phyloP scores from a whole-genome alignment of 2,113 vertebrate species.

The Antennarius striatus region DNA sequence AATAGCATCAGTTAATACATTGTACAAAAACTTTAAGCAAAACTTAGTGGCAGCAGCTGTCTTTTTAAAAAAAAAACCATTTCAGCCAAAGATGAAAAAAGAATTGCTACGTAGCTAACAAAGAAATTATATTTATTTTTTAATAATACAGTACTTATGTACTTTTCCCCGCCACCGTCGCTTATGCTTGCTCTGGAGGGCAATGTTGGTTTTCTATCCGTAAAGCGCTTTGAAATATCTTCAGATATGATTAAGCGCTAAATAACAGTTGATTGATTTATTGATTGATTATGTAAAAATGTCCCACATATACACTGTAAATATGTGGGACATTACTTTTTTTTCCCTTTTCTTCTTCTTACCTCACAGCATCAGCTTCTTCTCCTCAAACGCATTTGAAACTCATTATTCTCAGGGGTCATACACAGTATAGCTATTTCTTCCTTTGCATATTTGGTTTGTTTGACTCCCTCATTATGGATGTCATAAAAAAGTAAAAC shows the following conservation, averaged over 20 bases:
- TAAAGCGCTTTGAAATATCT: too few relatives aligned
- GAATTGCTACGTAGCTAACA: slow-evolving; percentile 8
- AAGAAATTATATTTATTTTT: not conserved
- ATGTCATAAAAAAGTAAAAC: slow-evolving; percentile 12
- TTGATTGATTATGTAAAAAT: not conserved
- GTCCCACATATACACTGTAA: not conserved
- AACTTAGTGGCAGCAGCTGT: not conserved
- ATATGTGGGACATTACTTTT: slow-evolving; percentile 13
- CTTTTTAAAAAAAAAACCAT: not conserved
- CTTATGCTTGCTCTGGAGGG: too few relatives aligned
- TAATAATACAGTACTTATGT: not conserved
- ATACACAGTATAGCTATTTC: not conserved
- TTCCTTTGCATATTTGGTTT: slow-evolving; percentile 2
- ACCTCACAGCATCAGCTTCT: not conserved
- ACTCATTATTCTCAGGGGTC: slow-evolving; percentile 26
- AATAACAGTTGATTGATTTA: too few relatives aligned
- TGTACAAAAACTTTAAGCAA: too few relatives aligned
- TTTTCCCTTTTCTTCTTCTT: slow-evolving; percentile 20
- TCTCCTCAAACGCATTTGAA: slow-evolving; percentile 40
- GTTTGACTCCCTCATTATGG: slow-evolving; percentile 9
- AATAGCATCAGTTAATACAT: too few relatives aligned
- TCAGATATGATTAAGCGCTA: too few relatives aligned
- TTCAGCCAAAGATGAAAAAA: not conserved
- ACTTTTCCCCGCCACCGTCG: too few relatives aligned
- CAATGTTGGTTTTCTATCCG: too few relatives aligned